Percentiles rank a stretch among this genome's conserved stretches.
These are phyloP conservation scores for Drosophila niveifrons DNA, from an alignment of 2,888 invertebrate species.

Conservation along the genomic window DNA sequence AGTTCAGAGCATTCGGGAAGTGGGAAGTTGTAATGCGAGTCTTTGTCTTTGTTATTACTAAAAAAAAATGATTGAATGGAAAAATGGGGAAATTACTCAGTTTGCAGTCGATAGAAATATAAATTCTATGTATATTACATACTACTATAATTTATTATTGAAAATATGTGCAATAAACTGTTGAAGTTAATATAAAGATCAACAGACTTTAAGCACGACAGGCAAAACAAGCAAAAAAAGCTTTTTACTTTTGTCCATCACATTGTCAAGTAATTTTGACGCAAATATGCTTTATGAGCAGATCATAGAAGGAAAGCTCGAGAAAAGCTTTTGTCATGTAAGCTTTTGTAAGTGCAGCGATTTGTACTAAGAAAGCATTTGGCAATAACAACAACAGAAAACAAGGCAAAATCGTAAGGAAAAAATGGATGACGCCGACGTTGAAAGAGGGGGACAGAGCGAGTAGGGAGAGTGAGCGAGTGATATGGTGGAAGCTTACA, in stretches of 20 bases:
- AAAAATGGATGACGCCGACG: no score
- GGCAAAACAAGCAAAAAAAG: constrained; percentile 64
- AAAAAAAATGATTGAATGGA: not conserved
- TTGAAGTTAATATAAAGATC: constrained; percentile 27
- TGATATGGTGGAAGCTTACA: no score
- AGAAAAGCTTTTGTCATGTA: constrained; percentile 10
- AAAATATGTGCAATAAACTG: no score
- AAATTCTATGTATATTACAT: no score
- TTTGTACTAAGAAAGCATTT: not conserved
- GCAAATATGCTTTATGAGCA: not conserved
- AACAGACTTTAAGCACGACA: constrained; percentile 58
- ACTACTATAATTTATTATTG: no score
- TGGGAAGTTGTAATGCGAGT: not conserved
- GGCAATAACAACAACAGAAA: no score
- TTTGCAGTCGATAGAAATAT: not conserved
- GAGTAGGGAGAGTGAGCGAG: no score
- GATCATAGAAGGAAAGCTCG: not conserved
- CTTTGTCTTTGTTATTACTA: not conserved
- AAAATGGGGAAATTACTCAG: not conserved
- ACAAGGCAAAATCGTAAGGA: no score
- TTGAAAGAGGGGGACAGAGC: no score
- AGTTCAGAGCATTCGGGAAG: not conserved
- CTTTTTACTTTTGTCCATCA: constrained; percentile 52
- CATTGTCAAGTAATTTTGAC: constrained; percentile 18
- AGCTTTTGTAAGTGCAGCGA: not conserved